Evolutionary conservation across 2,113 vertebrate genomes (phyloP), one percentile per base, ranked within the genome.

Genomic region (Garra rufa): DNA sequence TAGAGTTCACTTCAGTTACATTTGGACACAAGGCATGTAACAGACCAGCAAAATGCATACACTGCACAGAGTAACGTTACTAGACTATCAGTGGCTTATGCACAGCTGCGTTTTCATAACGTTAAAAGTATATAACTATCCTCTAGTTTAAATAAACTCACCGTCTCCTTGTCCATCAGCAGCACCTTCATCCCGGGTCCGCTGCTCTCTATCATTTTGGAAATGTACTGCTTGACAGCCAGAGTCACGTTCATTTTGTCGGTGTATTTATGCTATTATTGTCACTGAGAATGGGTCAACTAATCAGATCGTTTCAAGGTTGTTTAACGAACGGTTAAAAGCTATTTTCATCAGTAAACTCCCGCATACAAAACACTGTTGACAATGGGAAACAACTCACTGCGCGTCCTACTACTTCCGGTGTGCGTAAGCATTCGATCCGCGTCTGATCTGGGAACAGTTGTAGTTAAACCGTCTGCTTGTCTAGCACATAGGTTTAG

Each of bases 151-250:
- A 28, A 79, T 75, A 26, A 6, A 67, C 81, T 94, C 90, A 99
- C 98, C 95, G 97, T 99, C 91, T 99, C 98, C 76, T 95, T 95
- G 89, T 99, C 98, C 97, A 99, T 99, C 65, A 99, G 94, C 85
- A 99, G 94, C 1, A 99, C 96, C 89, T 99, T 99, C 98, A 99
- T 99, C 3, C 98, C 97, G 0, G 98, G 94, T 1, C 98, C 98
- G 89, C 96, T 98, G 95, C 92, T 97, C 89, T 98, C 97, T 86
- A 99, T 98, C 97, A 99, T 99, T 88, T 96, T 98, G 73, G 96
- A 95, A 87, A 99, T 87, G 88, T 99, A 99, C 86, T 99, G 97
- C 89, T 97, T 98, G 59, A 99, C 97, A 0, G 97, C 98, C 34
- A 98, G 92, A 77, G 96, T 97, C 88, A 97, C 97, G 86, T 99